Base-by-base conservation (phyloP, 2,888 invertebrate species). In the Zootermopsis nevadensis region DNA sequence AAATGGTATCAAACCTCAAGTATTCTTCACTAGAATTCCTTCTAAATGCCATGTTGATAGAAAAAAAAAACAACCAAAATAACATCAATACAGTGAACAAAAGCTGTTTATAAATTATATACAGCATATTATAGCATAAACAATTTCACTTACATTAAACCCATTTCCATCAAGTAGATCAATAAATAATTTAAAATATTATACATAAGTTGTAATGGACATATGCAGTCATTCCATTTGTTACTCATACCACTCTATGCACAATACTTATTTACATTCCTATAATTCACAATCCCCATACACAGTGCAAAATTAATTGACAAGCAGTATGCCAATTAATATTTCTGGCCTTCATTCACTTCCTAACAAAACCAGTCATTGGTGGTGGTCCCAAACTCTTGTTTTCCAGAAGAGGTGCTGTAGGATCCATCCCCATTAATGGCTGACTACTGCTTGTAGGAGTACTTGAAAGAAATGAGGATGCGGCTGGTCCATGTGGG, bases 311-410 rank as follows among this genome's bases (percentile, higher is more conserved):
- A 53, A 15, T 53, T 53, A 53, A 53, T 6, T 12, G n/a, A 60
- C 60, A 27, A 60, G n/a, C 12, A 60, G n/a, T n/a, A 60, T 6
- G n/a, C n/a, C n/a, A 27, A 48, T 48, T 60, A 10, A 60, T 2
- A 27, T 60, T 60, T 6, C 60, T 60, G 48, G 12, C 3, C 48
- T 48, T 19, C 19, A 19, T 27, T 60, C 60, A 60, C 27, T 60
- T 60, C 27, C 89, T 88, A 3, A 92, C 87, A 87, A 93, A 93
- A 79, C 93, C 93, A 74, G 88, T 86, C 60, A 89, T 90, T 0
- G 93, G 93, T 10, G 93, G 93, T 55, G 93, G 92, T 8, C 91
- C 92, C 27, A 91, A 86, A 35, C 85, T 85, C 30, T 87, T 82
- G 85, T 88, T 89, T 6, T 87, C 85, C 38, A 87, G 87, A 6